A percentile compares a stretch with the other conserved stretches of the same genome.
phyloP scores from a whole-genome alignment of 1,140 invertebrate species.

The Adelges cooleyi region DNA sequence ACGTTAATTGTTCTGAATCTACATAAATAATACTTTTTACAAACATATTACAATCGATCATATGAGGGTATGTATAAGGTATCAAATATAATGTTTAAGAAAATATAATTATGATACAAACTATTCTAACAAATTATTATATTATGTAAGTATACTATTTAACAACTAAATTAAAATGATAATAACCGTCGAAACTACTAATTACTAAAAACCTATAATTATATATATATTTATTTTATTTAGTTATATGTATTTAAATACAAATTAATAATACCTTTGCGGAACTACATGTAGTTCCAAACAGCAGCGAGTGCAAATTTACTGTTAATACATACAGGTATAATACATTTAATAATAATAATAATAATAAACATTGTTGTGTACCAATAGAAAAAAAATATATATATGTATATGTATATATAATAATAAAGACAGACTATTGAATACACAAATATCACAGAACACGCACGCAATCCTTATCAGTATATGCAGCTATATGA shows the following conservation, averaged over 20 bases:
- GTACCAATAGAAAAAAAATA: slow-evolving; percentile 27
- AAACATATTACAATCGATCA: too few relatives aligned
- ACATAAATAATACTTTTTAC: too few relatives aligned
- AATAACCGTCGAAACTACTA: too few relatives aligned
- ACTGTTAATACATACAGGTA: neutral
- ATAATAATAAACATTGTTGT: slow-evolving; percentile 24
- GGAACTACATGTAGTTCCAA: slow-evolving; percentile 5
- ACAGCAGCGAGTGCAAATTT: neutral
- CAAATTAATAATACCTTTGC: neutral
- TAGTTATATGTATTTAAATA: neutral
- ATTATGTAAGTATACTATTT: too few relatives aligned
- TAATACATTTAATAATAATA: neutral
- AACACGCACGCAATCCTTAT: slow-evolving; percentile 26
- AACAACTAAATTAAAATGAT: too few relatives aligned
- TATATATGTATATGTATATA: too few relatives aligned
- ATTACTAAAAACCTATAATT: too few relatives aligned
- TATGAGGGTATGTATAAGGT: too few relatives aligned
- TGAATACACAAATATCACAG: slow-evolving; percentile 28
- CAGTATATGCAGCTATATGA: slow-evolving; percentile 2
- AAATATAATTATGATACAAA: too few relatives aligned
- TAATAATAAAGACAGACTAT: slow-evolving; percentile 26
- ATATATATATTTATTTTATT: neutral
- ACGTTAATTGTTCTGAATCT: too few relatives aligned
- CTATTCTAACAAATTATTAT: too few relatives aligned
- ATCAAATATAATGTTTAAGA: too few relatives aligned